These are phyloP conservation scores for Drosophila rubida DNA, from an alignment of 2,888 invertebrate species.

Conservation along the genomic window DNA sequence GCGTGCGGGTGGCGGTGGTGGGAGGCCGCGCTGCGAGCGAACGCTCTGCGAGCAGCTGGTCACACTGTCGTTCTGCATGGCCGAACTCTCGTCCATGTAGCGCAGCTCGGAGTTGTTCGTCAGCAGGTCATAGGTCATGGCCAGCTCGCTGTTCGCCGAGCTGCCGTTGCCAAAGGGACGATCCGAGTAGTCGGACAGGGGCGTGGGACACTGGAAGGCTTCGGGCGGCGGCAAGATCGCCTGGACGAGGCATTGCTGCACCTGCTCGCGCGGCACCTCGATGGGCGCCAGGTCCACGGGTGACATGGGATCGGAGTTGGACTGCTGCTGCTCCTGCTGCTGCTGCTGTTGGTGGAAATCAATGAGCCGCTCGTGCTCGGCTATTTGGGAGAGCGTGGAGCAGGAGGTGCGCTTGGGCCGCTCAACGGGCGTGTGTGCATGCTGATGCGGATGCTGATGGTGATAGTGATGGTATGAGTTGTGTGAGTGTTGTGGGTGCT, in stretches of 20 bases:
- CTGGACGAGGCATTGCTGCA: slow-evolving; percentile 86
- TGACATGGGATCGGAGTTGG: slow-evolving; percentile 73
- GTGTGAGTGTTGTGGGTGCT: slow-evolving; percentile 77
- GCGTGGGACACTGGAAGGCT: slow-evolving; percentile 90
- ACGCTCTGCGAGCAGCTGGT: slow-evolving; percentile 59
- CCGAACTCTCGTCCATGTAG: slow-evolving; percentile 96
- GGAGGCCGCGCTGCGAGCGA: slow-evolving; percentile 57
- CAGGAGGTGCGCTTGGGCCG: slow-evolving; percentile 86
- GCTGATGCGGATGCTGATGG: slow-evolving; percentile 76
- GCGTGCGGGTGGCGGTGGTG: slow-evolving; percentile 81
- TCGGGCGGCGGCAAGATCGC: slow-evolving; percentile 91
- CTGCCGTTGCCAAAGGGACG: slow-evolving; percentile 87
- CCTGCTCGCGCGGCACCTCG: slow-evolving; percentile 81
- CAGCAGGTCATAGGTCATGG: slow-evolving; percentile 90
- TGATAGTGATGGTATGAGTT: not conserved
- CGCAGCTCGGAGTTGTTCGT: slow-evolving; percentile 94
- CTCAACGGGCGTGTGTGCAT: slow-evolving; percentile 88
- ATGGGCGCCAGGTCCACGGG: slow-evolving; percentile 84
- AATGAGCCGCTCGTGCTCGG: slow-evolving; percentile 75
- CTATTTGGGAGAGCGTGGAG: slow-evolving; percentile 80
- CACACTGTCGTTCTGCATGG: slow-evolving; percentile 91
- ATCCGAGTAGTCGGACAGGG: slow-evolving; percentile 87
- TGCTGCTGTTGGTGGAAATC: slow-evolving; percentile 52
- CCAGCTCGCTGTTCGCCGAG: slow-evolving; percentile 86
- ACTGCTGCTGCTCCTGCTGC: not conserved